Conservation (phyloP, 30 jellyfish, hydroid and myxozoan genomes). For the Hydra vulgaris region DNA sequence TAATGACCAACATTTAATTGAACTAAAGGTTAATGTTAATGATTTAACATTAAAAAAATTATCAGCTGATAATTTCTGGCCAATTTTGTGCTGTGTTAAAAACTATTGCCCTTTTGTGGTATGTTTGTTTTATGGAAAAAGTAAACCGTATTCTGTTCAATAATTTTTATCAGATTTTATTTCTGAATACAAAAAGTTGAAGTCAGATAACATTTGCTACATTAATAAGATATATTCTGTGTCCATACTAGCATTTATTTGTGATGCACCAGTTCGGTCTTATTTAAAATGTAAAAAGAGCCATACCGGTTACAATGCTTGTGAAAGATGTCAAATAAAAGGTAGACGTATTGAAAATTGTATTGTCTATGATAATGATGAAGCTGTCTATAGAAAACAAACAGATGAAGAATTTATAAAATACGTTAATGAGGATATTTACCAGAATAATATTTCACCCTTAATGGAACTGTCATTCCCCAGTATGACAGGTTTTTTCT, state of each 20-base stretch:
- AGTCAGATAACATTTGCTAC: neutral
- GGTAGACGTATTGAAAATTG: neutral
- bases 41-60: neutral
- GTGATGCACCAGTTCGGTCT: neutral
- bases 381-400: neutral
- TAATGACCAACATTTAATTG: neutral
- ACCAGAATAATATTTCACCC: neutral
- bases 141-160: neutral
- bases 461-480: neutral
- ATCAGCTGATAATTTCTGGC: neutral
- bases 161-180: too few species aligned
- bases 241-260: neutral
- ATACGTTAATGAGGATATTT: neutral
- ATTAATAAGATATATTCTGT: neutral
- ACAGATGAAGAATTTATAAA: neutral
- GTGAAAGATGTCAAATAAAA: neutral
- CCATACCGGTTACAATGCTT: neutral
- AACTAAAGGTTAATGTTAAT: neutral
- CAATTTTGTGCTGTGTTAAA: neutral
- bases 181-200: neutral
- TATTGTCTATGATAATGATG: neutral
- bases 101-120: neutral
- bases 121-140: neutral
- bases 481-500: neutral
- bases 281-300: neutral